A percentile compares a stretch with the other conserved stretches of the same genome.
Conservation (phyloP, 2,113 vertebrate genomes). For the Myrmophylax atrothorax region DNA sequence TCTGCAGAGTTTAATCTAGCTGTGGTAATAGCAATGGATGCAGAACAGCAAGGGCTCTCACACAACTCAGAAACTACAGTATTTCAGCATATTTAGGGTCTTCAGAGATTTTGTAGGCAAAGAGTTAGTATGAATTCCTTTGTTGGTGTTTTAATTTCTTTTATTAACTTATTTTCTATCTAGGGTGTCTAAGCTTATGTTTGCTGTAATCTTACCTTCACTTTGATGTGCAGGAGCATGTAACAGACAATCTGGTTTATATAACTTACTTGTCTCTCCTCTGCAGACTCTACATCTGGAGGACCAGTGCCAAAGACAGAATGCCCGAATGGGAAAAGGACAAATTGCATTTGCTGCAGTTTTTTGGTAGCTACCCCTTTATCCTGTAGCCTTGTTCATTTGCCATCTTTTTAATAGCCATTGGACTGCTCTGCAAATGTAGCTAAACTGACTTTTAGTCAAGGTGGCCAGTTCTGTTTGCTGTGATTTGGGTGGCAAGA, state of each 20-base stretch:
- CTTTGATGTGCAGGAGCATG: background rate
- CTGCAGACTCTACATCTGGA: background rate
- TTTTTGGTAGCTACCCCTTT: background rate
- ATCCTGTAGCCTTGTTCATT: background rate
- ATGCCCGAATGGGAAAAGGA: background rate
- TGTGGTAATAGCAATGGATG: background rate
- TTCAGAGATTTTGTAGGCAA: background rate
- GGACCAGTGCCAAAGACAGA: background rate
- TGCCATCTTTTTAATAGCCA: background rate
- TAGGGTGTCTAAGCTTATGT: background rate
- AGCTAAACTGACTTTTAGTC: background rate
- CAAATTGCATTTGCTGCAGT: background rate
- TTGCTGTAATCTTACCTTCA: background rate
- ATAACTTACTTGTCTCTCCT: background rate
- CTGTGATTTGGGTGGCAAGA: background rate
- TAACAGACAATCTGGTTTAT: background rate
- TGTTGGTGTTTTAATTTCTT: background rate
- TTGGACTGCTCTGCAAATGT: background rate
- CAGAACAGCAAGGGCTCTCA: background rate
- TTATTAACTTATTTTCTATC: background rate
- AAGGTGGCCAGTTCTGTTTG: background rate
- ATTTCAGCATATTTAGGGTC: background rate
- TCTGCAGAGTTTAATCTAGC: background rate
- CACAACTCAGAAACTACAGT: background rate
- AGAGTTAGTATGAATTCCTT: background rate